Conservation (phyloP, 2,113 vertebrate species). For the Lanius collurio region DNA sequence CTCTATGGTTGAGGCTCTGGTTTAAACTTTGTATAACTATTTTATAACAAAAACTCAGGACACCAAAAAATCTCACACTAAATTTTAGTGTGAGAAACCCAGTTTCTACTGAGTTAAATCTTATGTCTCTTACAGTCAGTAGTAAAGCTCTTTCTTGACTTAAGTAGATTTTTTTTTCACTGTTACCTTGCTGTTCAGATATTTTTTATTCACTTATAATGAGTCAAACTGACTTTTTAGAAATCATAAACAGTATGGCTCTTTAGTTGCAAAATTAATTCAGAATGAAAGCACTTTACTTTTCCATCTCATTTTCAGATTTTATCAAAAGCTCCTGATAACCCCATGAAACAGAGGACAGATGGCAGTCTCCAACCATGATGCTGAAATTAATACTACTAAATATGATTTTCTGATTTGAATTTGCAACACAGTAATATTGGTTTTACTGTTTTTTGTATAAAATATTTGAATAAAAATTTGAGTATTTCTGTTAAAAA, state of each 20-base stretch:
- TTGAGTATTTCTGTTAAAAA: background rate
- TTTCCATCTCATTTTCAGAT: background rate
- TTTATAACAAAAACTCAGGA: background rate
- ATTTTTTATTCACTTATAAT: background rate
- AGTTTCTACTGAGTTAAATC: background rate
- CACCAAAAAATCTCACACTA: background rate
- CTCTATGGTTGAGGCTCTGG: background rate
- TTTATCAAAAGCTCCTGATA: background rate
- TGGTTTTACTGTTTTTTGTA: background rate
- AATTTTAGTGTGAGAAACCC: background rate
- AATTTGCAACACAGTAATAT: background rate
- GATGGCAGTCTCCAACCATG: background rate
- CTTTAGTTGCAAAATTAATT: background rate
- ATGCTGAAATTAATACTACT: background rate
- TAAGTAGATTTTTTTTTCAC: background rate
- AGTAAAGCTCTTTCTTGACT: background rate
- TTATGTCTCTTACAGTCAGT: background rate
- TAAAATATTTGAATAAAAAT: background rate
- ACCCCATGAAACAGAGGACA: background rate
- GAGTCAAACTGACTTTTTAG: background rate
- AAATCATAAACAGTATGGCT: background rate
- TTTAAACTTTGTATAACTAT: background rate
- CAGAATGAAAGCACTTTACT: background rate
- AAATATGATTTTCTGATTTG: background rate
- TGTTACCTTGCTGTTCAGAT: background rate